Conservation (phyloP, 2,888 invertebrate species). For the Drepanosiphum platanoidis region DNA sequence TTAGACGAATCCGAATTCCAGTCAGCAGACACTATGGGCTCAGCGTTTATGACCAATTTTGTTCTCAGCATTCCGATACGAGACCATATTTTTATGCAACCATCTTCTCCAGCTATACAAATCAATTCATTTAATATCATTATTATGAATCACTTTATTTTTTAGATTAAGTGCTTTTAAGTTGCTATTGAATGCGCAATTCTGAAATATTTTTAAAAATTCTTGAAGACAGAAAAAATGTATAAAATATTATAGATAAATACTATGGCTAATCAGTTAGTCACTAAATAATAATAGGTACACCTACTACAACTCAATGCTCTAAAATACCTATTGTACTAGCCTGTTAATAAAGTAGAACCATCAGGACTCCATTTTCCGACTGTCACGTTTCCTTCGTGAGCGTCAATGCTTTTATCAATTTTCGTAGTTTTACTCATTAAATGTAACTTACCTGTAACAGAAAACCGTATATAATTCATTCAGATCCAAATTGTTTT, state of each 20-base stretch:
- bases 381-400: conserved; percentile 87
- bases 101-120: conserved; percentile 98
- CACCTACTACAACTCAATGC: background rate
- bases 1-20: conserved; percentile 75
- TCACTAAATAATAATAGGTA: too few species aligned
- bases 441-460: conserved; percentile 82
- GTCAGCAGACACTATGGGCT: conserved; percentile 83
- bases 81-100: conserved; percentile 96
- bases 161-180: too few species aligned
- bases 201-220: too few species aligned
- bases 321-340: conserved; percentile 15
- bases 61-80: conserved; percentile 93
- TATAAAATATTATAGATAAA: too few species aligned
- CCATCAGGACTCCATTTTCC: conserved; percentile 96
- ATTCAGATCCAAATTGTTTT: too few species aligned
- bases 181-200: too few species aligned
- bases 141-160: too few species aligned
- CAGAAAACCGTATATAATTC: too few species aligned
- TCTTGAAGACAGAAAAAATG: too few species aligned
- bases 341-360: conserved; percentile 90
- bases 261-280: too few species aligned
- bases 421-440: conserved; percentile 88
- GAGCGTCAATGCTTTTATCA: conserved; percentile 92
- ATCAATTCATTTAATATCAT: conserved; percentile 19
- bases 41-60: conserved; percentile 83